Conservation (phyloP, 1,140 invertebrate genomes). For the Atta colombica region DNA sequence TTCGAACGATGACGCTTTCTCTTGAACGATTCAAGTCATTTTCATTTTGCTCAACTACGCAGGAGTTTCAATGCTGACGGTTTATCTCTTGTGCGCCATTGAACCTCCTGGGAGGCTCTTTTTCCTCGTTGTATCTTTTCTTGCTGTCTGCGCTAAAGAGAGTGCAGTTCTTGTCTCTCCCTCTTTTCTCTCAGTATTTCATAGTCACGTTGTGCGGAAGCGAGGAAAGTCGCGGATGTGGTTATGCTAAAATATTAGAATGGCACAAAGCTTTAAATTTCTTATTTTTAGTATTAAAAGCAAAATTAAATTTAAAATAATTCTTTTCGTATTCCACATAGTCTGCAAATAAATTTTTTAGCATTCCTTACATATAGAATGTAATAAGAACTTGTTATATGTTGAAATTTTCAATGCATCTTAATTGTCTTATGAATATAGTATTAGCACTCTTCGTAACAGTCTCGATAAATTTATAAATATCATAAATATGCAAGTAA, state of each 20-base stretch:
- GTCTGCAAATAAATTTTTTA: background rate
- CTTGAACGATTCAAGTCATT: constrained; percentile 28
- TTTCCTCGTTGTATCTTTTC: constrained; percentile 51
- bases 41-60: constrained; percentile 37
- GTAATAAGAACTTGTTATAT: background rate
- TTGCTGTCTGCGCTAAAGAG: constrained; percentile 24
- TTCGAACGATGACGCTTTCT: constrained; percentile 34
- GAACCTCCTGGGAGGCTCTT: constrained; percentile 51
- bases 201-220: constrained; percentile 24
- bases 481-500: background rate
- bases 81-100: constrained; percentile 68
- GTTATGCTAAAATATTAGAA: constrained; percentile 65
- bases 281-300: constrained; percentile 42
- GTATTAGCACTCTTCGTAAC: background rate
- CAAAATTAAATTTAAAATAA: constrained; percentile 24
- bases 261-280: background rate
- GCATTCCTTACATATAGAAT: background rate
- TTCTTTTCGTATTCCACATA: background rate
- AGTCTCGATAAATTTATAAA: background rate
- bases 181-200: constrained; percentile 52
- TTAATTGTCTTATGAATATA: background rate
- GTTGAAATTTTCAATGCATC: background rate
- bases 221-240: constrained; percentile 14
- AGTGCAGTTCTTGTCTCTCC: constrained; percentile 54
- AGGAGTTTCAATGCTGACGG: constrained; percentile 47